Percentiles rank a stretch among this genome's conserved stretches.
These are phyloP conservation scores for Periophthalmus modestus DNA, from an alignment of 2,113 vertebrate species.

Conservation along the genomic window DNA sequence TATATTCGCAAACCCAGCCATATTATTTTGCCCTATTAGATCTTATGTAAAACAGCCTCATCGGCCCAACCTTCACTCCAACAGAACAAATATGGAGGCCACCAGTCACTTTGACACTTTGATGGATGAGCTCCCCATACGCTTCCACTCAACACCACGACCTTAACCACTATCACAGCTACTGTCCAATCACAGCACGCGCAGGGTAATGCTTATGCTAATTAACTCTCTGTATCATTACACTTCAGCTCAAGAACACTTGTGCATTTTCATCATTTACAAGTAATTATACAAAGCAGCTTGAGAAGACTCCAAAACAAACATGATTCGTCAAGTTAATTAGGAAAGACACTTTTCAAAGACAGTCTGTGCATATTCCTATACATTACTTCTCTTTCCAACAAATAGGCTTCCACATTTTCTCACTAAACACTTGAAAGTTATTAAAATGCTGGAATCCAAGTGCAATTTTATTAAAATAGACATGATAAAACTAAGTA, in stretches of 20 bases:
- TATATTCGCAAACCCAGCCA: neutral
- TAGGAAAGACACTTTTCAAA: slow-evolving; percentile 18
- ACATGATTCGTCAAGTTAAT: slow-evolving; percentile 46
- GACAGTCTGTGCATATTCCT: neutral
- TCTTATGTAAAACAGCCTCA: slow-evolving; percentile 4
- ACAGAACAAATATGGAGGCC: slow-evolving; percentile 45
- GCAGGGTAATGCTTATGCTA: neutral
- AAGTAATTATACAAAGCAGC: slow-evolving; percentile 30
- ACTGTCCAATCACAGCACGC: neutral
- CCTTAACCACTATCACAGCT: slow-evolving; percentile 4
- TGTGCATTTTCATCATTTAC: slow-evolving; percentile 31
- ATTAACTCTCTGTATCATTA: slow-evolving; percentile 8
- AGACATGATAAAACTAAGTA: neutral
- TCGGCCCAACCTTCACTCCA: slow-evolving; percentile 31
- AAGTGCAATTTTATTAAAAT: neutral
- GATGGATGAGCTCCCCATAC: slow-evolving; percentile 54
- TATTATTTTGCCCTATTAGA: neutral
- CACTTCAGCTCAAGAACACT: slow-evolving; percentile 9
- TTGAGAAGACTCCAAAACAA: slow-evolving; percentile 35
- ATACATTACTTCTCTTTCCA: neutral
- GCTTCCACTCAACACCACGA: slow-evolving; percentile 18
- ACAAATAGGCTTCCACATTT: neutral
- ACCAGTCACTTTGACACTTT: slow-evolving; percentile 25
- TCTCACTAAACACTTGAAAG: neutral
- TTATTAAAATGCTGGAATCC: neutral